Evolutionary conservation across 2,797 vertebrate species (phyloP).

Genomic region (Cirrhinus molitorella): DNA sequence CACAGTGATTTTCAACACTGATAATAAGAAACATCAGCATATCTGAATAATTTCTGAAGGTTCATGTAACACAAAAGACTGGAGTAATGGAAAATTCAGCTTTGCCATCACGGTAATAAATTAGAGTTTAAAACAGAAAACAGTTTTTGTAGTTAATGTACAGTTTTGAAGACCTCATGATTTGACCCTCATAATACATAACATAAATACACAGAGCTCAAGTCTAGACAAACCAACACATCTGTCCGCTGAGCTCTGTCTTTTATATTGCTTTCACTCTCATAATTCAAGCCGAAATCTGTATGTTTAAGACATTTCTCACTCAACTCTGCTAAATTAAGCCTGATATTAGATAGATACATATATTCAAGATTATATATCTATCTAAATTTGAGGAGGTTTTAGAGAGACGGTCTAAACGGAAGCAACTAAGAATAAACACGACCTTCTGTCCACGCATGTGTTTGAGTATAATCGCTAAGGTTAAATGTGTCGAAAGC

Average conservation of each 20-base stretch:
- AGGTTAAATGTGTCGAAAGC: slow-evolving; percentile 39
- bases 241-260: not conserved
- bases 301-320: not conserved
- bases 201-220: not conserved
- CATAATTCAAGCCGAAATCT: not conserved
- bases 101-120: not conserved
- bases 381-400: not conserved
- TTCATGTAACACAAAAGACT: not conserved
- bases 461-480: not conserved
- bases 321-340: not conserved
- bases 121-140: not conserved
- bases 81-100: not conserved
- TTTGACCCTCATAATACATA: not conserved
- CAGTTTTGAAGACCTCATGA: not conserved
- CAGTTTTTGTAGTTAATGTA: not conserved
- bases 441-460: not conserved
- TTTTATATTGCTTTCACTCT: not conserved
- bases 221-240: not conserved
- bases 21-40: not conserved
- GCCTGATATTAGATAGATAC: not conserved
- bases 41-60: not conserved
- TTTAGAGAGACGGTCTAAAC: not conserved
- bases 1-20: not conserved
- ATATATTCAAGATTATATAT: not conserved
- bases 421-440: not conserved